Evolutionary conservation across 2,888 invertebrate species (phyloP).

Genomic region (Melinopterus prodromus): DNA sequence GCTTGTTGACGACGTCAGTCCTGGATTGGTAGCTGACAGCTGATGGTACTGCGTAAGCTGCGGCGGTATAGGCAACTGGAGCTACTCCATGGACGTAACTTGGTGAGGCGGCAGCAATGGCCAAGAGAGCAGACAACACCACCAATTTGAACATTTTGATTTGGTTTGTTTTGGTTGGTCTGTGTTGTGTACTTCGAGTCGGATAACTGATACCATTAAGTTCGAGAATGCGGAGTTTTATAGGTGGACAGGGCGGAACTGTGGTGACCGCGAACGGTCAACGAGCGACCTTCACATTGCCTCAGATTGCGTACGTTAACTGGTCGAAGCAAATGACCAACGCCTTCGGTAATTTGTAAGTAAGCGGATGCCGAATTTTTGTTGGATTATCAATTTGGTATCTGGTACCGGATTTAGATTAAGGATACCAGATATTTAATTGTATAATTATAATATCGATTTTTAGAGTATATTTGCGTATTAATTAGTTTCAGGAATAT

Average conservation of each 20-base stretch:
- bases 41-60: conserved; percentile 59
- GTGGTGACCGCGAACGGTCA: not conserved
- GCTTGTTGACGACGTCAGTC: conserved; percentile 44
- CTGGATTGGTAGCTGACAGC: conserved; percentile 51
- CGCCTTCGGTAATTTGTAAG: not conserved
- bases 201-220: conserved; percentile 32
- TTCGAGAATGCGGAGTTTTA: conserved; percentile 28
- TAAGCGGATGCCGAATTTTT: not conserved
- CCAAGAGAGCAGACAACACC: conserved; percentile 68
- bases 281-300: not conserved
- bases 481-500: no score
- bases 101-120: conserved; percentile 65
- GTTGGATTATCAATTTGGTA: not conserved
- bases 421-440: no score
- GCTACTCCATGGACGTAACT: conserved; percentile 54
- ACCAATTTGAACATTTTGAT: conserved; percentile 65
- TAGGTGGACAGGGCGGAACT: conserved; percentile 34
- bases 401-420: no score
- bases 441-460: no score
- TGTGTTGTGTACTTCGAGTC: conserved; percentile 27
- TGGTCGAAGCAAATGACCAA: not conserved
- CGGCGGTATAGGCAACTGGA: conserved; percentile 39
- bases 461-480: no score
- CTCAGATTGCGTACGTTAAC: not conserved
- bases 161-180: conserved; percentile 21